Evolutionary conservation across 2,888 invertebrate genomes (phyloP).

Genomic region (Bellardia bayeri): DNA sequence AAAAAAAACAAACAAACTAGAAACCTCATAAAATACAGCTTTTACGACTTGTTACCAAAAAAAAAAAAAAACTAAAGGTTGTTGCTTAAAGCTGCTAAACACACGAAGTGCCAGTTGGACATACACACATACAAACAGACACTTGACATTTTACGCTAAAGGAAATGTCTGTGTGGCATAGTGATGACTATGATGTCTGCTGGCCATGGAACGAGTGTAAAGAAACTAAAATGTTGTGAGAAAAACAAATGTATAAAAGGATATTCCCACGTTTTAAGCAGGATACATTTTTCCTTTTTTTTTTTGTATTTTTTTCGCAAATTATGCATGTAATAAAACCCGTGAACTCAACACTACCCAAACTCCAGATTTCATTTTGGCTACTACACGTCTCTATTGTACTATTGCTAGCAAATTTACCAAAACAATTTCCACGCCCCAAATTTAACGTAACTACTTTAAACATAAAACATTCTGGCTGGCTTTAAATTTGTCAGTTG

Average conservation of each 20-base stretch:
- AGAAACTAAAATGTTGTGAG: constrained; percentile 16
- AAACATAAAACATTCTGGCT: constrained; percentile 79
- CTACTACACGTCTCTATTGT: neutral
- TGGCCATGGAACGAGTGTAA: constrained; percentile 19
- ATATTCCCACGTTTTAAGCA: constrained; percentile 76
- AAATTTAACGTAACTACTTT: constrained; percentile 81
- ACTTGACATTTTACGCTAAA: constrained; percentile 61
- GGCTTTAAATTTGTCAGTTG: constrained; percentile 46
- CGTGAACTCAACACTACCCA: constrained; percentile 74
- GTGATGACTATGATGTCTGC: constrained; percentile 52
- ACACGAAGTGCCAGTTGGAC: constrained; percentile 40
- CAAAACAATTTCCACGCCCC: constrained; percentile 74
- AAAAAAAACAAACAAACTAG: constrained; percentile 15
- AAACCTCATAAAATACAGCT: constrained; percentile 70
- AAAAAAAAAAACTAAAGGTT: constrained; percentile 49
- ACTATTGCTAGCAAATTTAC: constrained; percentile 62
- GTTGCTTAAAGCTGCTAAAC: constrained; percentile 40
- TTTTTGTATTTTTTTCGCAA: constrained; percentile 73
- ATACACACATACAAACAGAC: constrained; percentile 48
- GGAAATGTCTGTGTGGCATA: constrained; percentile 43
- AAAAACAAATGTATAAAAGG: constrained; percentile 32
- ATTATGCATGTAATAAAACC: constrained; percentile 84
- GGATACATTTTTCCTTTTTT: constrained; percentile 45
- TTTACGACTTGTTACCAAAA: constrained; percentile 72
- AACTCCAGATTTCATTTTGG: neutral